Conservation (phyloP, 1,140 invertebrate genomes). For the Agrilus planipennis region DNA sequence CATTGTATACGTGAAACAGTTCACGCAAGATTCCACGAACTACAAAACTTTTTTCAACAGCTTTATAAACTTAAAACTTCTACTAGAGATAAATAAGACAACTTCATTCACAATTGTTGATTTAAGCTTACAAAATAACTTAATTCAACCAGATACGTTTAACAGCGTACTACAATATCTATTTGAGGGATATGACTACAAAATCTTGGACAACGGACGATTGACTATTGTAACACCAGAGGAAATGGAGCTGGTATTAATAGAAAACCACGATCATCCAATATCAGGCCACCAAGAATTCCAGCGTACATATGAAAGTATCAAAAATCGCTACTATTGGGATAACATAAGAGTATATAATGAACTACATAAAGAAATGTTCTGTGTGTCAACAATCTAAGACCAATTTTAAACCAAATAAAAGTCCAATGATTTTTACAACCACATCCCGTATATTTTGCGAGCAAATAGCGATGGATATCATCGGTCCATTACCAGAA, state of each 20-base stretch:
- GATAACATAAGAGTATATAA: constrained; percentile 3
- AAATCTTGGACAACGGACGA: background rate
- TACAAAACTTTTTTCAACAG: too few species aligned
- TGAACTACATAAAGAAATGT: constrained; percentile 11
- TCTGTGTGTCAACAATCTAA: constrained; percentile 8
- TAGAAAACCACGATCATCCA: background rate
- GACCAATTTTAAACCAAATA: constrained; percentile 7
- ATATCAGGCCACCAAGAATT: background rate
- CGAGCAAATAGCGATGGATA: constrained; percentile 14
- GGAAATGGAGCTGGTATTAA: background rate
- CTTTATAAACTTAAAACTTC: too few species aligned
- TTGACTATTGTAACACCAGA: background rate
- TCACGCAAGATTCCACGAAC: too few species aligned
- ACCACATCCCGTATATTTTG: constrained; percentile 13
- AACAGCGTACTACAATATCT: background rate
- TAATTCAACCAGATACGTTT: background rate
- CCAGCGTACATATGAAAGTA: background rate
- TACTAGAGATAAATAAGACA: too few species aligned
- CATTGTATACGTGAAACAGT: too few species aligned
- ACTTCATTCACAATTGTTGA: too few species aligned
- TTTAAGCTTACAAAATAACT: too few species aligned
- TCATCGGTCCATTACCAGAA: constrained; percentile 19
- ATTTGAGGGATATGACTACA: background rate
- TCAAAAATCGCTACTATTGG: constrained; percentile 7
- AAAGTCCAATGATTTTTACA: constrained; percentile 20